Base-by-base conservation (phyloP, 2,797 vertebrate species). In the Crax fasciolata region DNA sequence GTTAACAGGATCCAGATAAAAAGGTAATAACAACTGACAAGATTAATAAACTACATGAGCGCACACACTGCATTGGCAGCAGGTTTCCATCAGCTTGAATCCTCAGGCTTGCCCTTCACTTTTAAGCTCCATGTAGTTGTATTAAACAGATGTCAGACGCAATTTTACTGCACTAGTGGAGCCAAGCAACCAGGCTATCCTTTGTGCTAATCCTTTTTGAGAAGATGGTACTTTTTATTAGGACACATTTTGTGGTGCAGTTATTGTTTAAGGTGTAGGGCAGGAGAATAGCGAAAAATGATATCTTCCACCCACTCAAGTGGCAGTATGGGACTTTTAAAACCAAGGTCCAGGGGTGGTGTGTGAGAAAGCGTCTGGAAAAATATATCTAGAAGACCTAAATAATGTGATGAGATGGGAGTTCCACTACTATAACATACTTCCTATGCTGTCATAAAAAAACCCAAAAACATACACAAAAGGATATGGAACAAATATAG, bases 1-100 rank as follows among this genome's bases (percentile, higher is more conserved):
- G 96, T 97, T 98, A 98, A 98, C 97, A 98, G 96, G 94, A 98
- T 97, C 98, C 98, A 98, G 98, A 98, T 97, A 97, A 97, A 97
- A 98, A 97, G 97, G 97, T 96, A 98, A 96, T 96, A 98, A 98
- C 97, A 98, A 97, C 97, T 98, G 98, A 98, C 98, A 98, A 98
- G 97, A 98, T 98, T 98, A 98, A 98, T 98, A 98, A 98, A 97
- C 95, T 92, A 77, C 94, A 90, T 39, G 92, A 97, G 93, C 84
- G 57, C 72, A 80, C 38, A 82, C 10, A 61, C 51, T 49, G 17
- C 80, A 80, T 21, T 93, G 87, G 84, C 89, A 96, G 92, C 73
- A 91, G 79, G 96, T 96, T 96, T 96, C 88, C 71, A 96, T 97
- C 94, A 96, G 48, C 68, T 82, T 90, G 81, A 93, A 78, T 90